A percentile compares a stretch with the other conserved stretches of the same genome.
Conservation (phyloP, 2,113 vertebrate species). For the Scophthalmus maximus region DNA sequence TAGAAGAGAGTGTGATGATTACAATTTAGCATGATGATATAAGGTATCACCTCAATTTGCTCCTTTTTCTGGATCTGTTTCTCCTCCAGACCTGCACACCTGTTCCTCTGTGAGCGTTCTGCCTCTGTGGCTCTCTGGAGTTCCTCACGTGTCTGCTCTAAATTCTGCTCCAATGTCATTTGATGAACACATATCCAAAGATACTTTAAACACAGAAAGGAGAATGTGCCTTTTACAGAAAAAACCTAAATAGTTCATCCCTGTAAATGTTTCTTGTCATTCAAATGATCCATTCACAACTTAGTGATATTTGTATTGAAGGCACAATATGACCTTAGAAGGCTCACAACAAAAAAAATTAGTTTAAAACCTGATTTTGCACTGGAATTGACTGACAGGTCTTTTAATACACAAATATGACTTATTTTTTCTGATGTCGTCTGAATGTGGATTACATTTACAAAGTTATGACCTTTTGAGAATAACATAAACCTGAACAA, state of each 20-base stretch:
- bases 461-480: too few relatives aligned
- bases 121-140: slow-evolving; percentile 73
- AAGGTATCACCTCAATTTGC: slow-evolving; percentile 62
- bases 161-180: slow-evolving; percentile 66
- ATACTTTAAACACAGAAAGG: slow-evolving; percentile 3
- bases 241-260: slow-evolving; percentile 5
- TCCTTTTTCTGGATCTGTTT: slow-evolving; percentile 64
- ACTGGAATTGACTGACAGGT: background rate
- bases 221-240: background rate
- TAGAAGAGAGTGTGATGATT: too few relatives aligned
- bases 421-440: background rate
- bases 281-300: background rate
- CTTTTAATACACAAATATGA: background rate
- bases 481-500: too few relatives aligned
- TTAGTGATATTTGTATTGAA: background rate
- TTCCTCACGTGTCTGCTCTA: slow-evolving; percentile 79
- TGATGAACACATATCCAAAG: background rate
- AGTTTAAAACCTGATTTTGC: too few relatives aligned
- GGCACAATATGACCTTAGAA: too few relatives aligned
- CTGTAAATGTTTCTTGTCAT: too few relatives aligned
- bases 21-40: background rate
- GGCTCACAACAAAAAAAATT: too few relatives aligned
- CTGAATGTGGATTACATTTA: too few relatives aligned
- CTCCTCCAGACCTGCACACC: slow-evolving; percentile 73
- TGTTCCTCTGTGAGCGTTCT: slow-evolving; percentile 66